Percentiles rank a stretch among this genome's conserved stretches.
Conservation (phyloP, 2,797 vertebrate genomes). For the Gallinago nigripennis region DNA sequence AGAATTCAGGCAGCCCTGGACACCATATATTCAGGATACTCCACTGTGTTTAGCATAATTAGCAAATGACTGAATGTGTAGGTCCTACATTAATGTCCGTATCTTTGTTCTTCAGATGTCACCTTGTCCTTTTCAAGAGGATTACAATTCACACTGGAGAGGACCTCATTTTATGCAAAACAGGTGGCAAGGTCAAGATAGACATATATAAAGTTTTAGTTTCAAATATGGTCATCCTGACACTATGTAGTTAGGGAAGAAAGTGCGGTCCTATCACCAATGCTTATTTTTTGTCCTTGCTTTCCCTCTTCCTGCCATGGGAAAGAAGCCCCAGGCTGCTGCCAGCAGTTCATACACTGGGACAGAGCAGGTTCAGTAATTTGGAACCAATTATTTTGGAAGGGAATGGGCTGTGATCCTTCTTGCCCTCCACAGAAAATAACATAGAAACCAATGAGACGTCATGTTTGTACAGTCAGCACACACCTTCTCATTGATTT, state of each 20-base stretch:
- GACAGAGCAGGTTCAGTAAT: background rate
- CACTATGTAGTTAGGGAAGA: background rate
- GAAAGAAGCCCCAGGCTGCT: slow-evolving; percentile 4
- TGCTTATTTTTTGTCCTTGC: background rate
- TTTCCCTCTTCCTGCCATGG: background rate
- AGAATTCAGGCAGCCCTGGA: slow-evolving; percentile 51
- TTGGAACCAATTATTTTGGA: slow-evolving; percentile 19
- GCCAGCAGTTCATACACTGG: background rate
- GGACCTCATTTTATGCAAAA: background rate
- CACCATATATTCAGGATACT: background rate
- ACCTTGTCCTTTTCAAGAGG: slow-evolving; percentile 3
- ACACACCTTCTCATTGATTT: slow-evolving; percentile 31
- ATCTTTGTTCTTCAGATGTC: slow-evolving; percentile 17
- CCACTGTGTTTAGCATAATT: background rate
- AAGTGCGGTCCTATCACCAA: background rate
- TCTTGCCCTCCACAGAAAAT: background rate
- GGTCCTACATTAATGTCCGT: background rate
- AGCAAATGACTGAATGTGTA: background rate
- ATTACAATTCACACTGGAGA: background rate
- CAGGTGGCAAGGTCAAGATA: background rate
- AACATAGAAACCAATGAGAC: background rate
- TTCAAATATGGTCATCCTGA: background rate
- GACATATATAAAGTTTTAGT: background rate
- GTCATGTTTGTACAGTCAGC: background rate
- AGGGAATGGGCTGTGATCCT: slow-evolving; percentile 10